Percentiles rank a stretch among this genome's conserved stretches.
Conservation (phyloP, 2,113 vertebrate species). For the Lamprologus callipterus region DNA sequence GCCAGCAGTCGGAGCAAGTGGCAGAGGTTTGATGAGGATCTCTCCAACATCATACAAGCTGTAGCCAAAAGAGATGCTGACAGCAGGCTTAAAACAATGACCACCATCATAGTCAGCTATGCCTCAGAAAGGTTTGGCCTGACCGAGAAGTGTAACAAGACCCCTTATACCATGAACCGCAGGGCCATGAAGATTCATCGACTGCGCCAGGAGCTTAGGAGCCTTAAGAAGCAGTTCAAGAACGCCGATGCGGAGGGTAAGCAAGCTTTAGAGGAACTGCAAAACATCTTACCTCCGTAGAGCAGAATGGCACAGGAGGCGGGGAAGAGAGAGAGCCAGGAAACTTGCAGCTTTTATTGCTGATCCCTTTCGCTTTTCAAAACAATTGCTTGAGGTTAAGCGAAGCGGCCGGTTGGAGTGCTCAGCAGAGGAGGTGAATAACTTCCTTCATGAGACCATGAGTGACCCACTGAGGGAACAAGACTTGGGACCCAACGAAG, state of each 20-base stretch:
- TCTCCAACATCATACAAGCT: not conserved
- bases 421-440: not conserved
- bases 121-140: not conserved
- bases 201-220: not conserved
- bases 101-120: not conserved
- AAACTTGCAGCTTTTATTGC: not conserved
- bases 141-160: not conserved
- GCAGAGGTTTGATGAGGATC: not conserved
- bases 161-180: not conserved
- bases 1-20: not conserved
- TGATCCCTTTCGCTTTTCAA: rapidly evolving
- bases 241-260: rapidly evolving
- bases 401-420: rapidly evolving
- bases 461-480: not conserved
- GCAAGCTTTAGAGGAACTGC: not conserved
- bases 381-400: not conserved
- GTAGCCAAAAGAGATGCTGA: not conserved
- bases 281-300: rapidly evolving
- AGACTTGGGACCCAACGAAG: rapidly evolving
- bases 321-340: not conserved
- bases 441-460: not conserved
- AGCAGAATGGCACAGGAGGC: not conserved
- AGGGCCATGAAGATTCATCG: not conserved
- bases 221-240: not conserved
- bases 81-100: not conserved